Base-by-base conservation (phyloP, 2,113 vertebrate species). In the Formicarius rufipectus region DNA sequence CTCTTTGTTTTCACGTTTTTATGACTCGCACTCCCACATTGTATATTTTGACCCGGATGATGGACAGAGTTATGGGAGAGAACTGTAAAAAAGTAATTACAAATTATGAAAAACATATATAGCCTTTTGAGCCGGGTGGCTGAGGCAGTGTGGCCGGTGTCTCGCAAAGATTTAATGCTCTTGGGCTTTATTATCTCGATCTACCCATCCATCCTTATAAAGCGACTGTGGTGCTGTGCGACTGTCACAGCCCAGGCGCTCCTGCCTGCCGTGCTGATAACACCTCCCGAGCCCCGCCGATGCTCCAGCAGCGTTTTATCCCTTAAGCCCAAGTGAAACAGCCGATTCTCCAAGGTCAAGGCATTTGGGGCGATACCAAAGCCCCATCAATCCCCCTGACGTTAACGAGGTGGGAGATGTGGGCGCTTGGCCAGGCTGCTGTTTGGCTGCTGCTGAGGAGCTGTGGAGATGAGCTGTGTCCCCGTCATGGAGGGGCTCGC, bases 91-190 rank as follows among this genome's bases (percentile, higher is more conserved):
- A 59, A 74, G 93, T 68, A 90, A 93, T 95, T 87, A 74, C 76
- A 16, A 95, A 93, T 92, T 93, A 75, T 95, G 96, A 93, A 93
- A 89, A 93, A 74, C 82, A 78, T 93, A 62, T 92, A 66, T 30
- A 58, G 89, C 66, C 87, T 55, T 94, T 90, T 73, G 75, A 88
- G 91, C 49, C 86, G 37, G 84, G 91, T 52, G 92, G 93, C 75
- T 94, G 87, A 75, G 92, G 78, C 90, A 64, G 84, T 11, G 84
- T 33, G 88, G 80, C 72, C 55, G 52, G 68, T 81, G 92, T 89
- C 95, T 93, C 6, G 13, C 4, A 7, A 84, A 96, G 96, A 96
- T 95, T 95, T 92, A 96, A 88, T 95, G 91, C 93, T 93, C 68
- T 14, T 14, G 82, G 89, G 89, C 82, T 95, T 96, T 94, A 85